These are phyloP conservation scores for Chloromyia formosa DNA, from an alignment of 2,888 invertebrate genomes.

Conservation along the genomic window DNA sequence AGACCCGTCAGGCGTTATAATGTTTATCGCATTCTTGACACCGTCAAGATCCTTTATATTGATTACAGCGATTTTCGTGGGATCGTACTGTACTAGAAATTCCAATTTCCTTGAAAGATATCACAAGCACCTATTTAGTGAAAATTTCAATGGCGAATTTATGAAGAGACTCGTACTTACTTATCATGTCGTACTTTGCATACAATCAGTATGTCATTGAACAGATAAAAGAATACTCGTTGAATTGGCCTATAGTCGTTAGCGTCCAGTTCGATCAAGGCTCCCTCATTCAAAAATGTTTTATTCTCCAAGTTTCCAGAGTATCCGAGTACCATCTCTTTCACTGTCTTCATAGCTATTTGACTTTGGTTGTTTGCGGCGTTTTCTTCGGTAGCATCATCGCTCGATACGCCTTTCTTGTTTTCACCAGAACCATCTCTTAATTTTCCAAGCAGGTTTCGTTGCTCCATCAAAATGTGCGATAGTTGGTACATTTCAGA, in stretches of 20 bases:
- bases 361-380: constrained; percentile 68
- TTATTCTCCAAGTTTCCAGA: constrained; percentile 66
- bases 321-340: constrained; percentile 75
- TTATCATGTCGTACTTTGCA: constrained; percentile 72
- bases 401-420: constrained; percentile 54
- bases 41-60: constrained; percentile 91
- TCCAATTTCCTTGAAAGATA: constrained; percentile 59
- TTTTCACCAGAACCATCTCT: constrained; percentile 72
- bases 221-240: constrained; percentile 89
- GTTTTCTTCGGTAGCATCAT: constrained; percentile 58
- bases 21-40: constrained; percentile 92
- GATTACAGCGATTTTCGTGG: constrained; percentile 89
- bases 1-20: constrained; percentile 92
- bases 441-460: constrained; percentile 80
- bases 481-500: constrained; percentile 98
- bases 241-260: constrained; percentile 87
- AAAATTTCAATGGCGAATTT: neutral
- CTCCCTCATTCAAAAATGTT: constrained; percentile 88
- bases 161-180: constrained; percentile 53
- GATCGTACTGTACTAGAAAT: constrained; percentile 62
- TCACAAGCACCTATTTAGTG: neutral
- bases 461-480: constrained; percentile 91
- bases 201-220: constrained; percentile 91
- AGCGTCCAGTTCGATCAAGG: constrained; percentile 87
- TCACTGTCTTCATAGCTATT: constrained; percentile 68